Evolutionary conservation across 2,113 vertebrate species (phyloP).

Genomic region (Pampusana beccarii): DNA sequence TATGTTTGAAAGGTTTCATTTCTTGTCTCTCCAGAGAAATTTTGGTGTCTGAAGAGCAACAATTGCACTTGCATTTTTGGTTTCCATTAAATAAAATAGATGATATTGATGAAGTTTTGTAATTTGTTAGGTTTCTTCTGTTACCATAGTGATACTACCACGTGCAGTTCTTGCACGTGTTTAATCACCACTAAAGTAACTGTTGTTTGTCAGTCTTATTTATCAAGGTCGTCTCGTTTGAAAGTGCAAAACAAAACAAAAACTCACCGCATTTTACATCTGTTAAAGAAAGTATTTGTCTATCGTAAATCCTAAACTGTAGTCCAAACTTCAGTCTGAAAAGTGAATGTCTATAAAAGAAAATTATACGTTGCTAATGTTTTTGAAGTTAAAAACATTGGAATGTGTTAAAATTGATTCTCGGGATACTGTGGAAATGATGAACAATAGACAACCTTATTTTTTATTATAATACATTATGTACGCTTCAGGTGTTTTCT

Average conservation of each 20-base stretch:
- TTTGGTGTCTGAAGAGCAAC: not conserved
- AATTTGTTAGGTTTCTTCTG: not conserved
- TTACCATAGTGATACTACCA: not conserved
- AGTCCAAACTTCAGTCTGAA: not conserved
- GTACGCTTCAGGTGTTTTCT: not conserved
- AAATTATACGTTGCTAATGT: not conserved
- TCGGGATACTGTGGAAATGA: not conserved
- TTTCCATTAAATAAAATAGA: not conserved
- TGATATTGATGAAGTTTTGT: not conserved
- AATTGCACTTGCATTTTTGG: not conserved
- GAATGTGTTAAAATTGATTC: not conserved
- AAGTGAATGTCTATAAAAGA: not conserved
- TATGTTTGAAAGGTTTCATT: not conserved
- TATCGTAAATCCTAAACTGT: not conserved
- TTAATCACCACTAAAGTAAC: not conserved
- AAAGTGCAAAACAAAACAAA: not conserved
- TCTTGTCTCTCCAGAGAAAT: not conserved
- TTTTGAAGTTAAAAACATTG: not conserved
- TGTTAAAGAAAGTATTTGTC: not conserved
- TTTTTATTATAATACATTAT: not conserved
- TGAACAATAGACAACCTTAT: not conserved
- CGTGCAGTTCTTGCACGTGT: not conserved
- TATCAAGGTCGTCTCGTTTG: not conserved
- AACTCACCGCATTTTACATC: not conserved
- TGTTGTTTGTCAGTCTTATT: not conserved